Evolutionary conservation across 2,888 invertebrate species (phyloP).

Genomic region (Dysmachus trigonus): DNA sequence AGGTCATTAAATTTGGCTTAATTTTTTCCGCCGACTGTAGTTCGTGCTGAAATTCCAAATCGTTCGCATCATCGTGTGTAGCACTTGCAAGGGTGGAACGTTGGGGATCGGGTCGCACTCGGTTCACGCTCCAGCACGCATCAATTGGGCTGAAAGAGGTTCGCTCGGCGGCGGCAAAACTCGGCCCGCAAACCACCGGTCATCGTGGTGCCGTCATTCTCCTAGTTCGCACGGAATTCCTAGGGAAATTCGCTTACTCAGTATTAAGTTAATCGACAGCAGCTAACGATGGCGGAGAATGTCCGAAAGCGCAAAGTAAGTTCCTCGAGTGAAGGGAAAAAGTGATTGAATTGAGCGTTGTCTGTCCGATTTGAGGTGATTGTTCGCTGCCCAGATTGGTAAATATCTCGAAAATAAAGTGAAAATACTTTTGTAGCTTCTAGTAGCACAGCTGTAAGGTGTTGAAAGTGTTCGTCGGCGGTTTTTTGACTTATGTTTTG

Average conservation of each 20-base stretch:
- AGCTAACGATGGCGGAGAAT: slow-evolving; percentile 49
- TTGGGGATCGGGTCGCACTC: neutral
- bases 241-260: neutral
- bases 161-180: neutral
- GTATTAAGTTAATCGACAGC: neutral
- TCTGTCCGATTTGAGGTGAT: neutral
- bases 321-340: neutral
- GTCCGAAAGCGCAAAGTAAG: slow-evolving; percentile 56
- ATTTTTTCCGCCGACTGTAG: neutral
- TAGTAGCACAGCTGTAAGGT: neutral
- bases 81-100: neutral
- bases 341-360: neutral
- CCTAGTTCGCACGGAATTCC: neutral
- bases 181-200: neutral
- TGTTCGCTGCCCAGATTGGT: neutral
- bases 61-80: neutral
- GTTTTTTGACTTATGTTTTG: neutral
- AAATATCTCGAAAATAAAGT: neutral
- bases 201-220: neutral
- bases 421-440: neutral
- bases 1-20: neutral
- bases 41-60: neutral
- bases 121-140: neutral
- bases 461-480: neutral
- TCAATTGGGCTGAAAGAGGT: neutral